phyloP scores from a whole-genome alignment of 1,140 invertebrate species.

The Plectrocnemia conspersa region DNA sequence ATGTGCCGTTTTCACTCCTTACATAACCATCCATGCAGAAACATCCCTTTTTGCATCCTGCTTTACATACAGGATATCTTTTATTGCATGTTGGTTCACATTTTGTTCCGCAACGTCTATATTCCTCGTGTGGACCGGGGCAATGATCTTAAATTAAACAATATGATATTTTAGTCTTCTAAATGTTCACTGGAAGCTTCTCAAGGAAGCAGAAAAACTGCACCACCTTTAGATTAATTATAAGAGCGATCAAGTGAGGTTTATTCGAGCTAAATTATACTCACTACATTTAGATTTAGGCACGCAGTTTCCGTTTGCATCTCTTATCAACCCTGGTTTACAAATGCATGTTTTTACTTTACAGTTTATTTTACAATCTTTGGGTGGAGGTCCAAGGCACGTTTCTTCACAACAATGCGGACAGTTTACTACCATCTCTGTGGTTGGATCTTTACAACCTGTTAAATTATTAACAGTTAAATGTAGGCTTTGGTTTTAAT shows the following conservation, averaged over 20 bases:
- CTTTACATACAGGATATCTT: too few relatives aligned
- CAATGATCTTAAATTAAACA: slow-evolving; percentile 4
- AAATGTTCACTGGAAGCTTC: background rate
- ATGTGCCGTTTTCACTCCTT: background rate
- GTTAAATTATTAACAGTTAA: too few relatives aligned
- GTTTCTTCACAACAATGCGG: too few relatives aligned
- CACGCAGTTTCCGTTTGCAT: background rate
- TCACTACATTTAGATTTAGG: background rate
- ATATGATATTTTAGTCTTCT: background rate
- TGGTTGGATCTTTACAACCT: too few relatives aligned
- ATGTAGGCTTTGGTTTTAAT: too few relatives aligned
- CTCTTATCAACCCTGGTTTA: slow-evolving; percentile 5
- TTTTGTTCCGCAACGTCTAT: background rate
- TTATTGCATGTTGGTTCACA: too few relatives aligned
- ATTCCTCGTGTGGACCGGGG: background rate
- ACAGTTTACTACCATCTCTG: too few relatives aligned
- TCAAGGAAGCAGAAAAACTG: background rate
- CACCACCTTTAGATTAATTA: background rate
- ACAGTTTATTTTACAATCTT: too few relatives aligned
- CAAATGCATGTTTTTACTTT: slow-evolving; percentile 9
- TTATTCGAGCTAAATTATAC: background rate
- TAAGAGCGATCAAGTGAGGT: background rate
- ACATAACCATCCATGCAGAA: slow-evolving; percentile 5
- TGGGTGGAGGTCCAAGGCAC: too few relatives aligned
- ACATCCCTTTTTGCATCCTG: background rate